Base-by-base conservation (phyloP, 2,797 vertebrate species). In the Pelobates cultripes region DNA sequence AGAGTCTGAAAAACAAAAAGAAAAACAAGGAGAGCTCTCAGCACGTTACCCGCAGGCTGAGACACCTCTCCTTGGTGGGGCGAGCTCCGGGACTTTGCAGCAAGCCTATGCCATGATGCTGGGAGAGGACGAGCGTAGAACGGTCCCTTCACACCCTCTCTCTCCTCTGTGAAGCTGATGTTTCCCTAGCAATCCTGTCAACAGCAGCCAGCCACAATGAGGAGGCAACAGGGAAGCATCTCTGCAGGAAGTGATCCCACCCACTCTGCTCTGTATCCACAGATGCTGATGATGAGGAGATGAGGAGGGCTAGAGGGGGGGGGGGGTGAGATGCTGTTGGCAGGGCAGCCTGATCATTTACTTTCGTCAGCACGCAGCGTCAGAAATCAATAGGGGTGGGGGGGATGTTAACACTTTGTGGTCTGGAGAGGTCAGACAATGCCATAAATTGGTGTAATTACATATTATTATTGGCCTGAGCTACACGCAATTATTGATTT, bases 261-360 rank as follows among this genome's bases (percentile, higher is more conserved):
- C 93, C 93, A 90, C 79, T 86, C 75, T 81, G 82, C 60, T 88
- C 90, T 91, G 91, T 91, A 93, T 92, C 92, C 88, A 63, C 45
- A 77, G 78, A 86, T 86, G 71, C 91, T 88, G 90, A 77, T 82
- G 85, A 72, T 90, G 73, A 43, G 90, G 86, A 89, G 53, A n/a
- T 12, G 70, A 68, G 28, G 41, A 70, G 63, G 76, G 55, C 7
- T 40, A 88, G 87, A 87, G 89, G 88, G 57, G 71, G 64, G 71
- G 70, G 71, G 43, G 77, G 76, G 63, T 28, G 55, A 15, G 4
- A 12, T 3, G 57, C 15, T 7, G 12, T 43, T 53, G 17, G 78
- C 7, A 7, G 70, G 71, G 14, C 66, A 73, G 80, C 70, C 86
- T 90, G 85, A 82, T 92, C 92, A 94, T 93, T 94, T 92, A 94